These are phyloP conservation scores for Brachyhypopomus gauderio DNA, from an alignment of 2,113 vertebrate genomes.

Conservation along the genomic window DNA sequence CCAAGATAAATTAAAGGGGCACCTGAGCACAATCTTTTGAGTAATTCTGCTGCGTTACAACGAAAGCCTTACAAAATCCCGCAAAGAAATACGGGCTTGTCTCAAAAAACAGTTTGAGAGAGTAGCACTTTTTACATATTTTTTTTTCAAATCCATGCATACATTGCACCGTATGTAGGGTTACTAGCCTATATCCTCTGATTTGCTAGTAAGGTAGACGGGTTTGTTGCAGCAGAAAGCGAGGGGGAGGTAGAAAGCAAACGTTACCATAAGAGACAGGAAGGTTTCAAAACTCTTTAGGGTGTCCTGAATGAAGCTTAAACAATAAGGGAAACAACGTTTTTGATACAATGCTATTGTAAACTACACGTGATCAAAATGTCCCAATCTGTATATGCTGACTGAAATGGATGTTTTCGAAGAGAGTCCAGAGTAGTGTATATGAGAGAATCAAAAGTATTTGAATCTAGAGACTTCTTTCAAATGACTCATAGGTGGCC, in stretches of 20 bases:
- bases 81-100: neutral
- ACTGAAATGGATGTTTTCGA: neutral
- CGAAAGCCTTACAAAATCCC: neutral
- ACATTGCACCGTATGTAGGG: neutral
- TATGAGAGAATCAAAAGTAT: neutral
- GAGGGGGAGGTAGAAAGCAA: neutral
- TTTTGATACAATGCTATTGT: neutral
- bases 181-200: neutral
- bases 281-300: neutral
- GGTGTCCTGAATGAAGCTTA: neutral
- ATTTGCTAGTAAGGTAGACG: neutral
- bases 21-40: neutral
- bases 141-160: neutral
- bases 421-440: neutral
- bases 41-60: neutral
- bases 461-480: neutral
- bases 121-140: neutral
- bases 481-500: neutral
- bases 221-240: neutral
- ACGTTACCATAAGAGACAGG: neutral
- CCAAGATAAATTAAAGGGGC: neutral
- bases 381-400: neutral
- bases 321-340: neutral
- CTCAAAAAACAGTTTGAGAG: neutral
- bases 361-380: neutral